Percentiles rank a stretch among this genome's conserved stretches.
phyloP scores from a whole-genome alignment of 2,797 vertebrate genomes.

The Alosa sapidissima region DNA sequence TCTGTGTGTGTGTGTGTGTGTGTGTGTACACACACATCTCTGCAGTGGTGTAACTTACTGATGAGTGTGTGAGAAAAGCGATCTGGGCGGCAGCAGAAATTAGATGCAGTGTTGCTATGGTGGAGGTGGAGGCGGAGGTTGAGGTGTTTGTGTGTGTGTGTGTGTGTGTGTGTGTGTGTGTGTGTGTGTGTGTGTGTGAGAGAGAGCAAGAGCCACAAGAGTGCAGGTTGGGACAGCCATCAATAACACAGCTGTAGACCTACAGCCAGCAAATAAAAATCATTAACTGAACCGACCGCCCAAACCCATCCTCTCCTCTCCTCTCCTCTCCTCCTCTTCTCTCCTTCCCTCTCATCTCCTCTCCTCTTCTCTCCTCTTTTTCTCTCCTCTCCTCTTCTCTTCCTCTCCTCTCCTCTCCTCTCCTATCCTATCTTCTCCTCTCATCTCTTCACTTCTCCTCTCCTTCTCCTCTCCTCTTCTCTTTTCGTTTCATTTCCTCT shows the following conservation, averaged over 20 bases:
- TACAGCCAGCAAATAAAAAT: slow-evolving; percentile 49
- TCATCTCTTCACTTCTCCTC: too few species aligned
- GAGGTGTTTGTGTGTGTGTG: not conserved
- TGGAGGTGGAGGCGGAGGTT: not conserved
- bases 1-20: not conserved
- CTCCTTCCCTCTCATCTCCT: not conserved
- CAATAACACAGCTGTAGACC: slow-evolving; percentile 41
- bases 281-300: slow-evolving; percentile 44
- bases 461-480: too few species aligned
- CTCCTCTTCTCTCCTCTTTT: not conserved
- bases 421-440: not conserved
- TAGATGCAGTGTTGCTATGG: not conserved
- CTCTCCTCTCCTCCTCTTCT: not conserved
- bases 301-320: slow-evolving; percentile 37
- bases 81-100: slow-evolving; percentile 5
- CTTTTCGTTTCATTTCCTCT: not conserved
- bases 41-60: slow-evolving; percentile 4
- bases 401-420: not conserved
- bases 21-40: not conserved
- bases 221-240: slow-evolving; percentile 38
- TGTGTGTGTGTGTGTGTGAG: not conserved
- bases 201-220: too few species aligned
- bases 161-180: not conserved
- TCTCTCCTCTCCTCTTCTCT: not conserved
- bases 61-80: not conserved